phyloP scores from a whole-genome alignment of 2,888 invertebrate species.

The Nymphalis c-album region DNA sequence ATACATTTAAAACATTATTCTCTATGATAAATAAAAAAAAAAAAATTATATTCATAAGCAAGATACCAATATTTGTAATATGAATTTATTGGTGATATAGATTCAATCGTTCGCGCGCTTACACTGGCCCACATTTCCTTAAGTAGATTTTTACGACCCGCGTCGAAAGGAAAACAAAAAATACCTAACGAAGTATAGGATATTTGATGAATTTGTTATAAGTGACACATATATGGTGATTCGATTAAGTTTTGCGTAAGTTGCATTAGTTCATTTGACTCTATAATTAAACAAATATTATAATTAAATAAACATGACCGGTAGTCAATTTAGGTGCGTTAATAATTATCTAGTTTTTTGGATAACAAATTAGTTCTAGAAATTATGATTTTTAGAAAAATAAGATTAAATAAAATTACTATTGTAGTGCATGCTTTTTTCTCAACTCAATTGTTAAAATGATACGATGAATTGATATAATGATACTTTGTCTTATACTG shows the following conservation, averaged over 20 bases:
- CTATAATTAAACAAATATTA: conserved; percentile 13
- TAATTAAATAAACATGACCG: not conserved
- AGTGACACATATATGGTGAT: conserved; percentile 14
- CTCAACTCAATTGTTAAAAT: too few species aligned
- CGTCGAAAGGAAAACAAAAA: conserved; percentile 31
- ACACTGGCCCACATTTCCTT: conserved; percentile 27
- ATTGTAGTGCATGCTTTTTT: too few species aligned
- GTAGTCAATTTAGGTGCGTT: not conserved
- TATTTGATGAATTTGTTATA: conserved; percentile 20
- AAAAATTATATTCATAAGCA: too few species aligned
- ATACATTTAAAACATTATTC: too few species aligned
- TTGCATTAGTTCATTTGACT: conserved; percentile 20
- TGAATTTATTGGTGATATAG: conserved; percentile 5
- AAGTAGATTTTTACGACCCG: conserved; percentile 29
- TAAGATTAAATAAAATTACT: too few species aligned
- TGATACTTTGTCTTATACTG: too few species aligned
- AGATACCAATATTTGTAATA: conserved; percentile 1
- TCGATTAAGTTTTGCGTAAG: conserved; percentile 27
- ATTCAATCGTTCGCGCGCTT: conserved; percentile 16
- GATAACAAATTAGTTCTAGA: too few species aligned
- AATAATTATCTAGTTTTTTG: not conserved
- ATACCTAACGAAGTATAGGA: conserved; percentile 22
- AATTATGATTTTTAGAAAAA: too few species aligned
- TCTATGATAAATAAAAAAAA: too few species aligned
- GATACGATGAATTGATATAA: too few species aligned